A percentile compares a stretch with the other conserved stretches of the same genome.
Conservation (phyloP, 2,113 vertebrate genomes). For the Anarrhichthys ocellatus region DNA sequence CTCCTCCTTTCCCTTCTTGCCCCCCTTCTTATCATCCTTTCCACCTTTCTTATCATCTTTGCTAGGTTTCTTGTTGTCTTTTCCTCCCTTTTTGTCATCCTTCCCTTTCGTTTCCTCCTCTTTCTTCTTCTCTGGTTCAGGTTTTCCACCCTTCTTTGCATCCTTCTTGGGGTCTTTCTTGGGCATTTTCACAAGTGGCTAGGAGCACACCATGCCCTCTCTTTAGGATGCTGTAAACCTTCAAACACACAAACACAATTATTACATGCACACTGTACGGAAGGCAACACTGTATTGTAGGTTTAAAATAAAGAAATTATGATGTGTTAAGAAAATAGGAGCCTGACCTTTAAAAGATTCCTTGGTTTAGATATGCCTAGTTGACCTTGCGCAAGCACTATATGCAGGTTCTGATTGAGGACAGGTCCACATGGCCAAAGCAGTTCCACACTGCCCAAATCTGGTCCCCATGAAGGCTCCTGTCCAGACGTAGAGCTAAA, state of each 20-base stretch:
- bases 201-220: conserved; percentile 76
- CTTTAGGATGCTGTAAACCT: conserved; percentile 47
- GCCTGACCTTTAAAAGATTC: conserved; percentile 61
- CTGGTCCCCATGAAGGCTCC: conserved; percentile 75
- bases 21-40: conserved; percentile 80
- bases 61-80: conserved; percentile 74
- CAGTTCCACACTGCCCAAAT: conserved; percentile 49
- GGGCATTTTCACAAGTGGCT: conserved; percentile 78
- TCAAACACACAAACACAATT: conserved; percentile 75
- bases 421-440: conserved; percentile 66
- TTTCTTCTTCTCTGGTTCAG: conserved; percentile 76
- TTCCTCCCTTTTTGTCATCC: conserved; percentile 77
- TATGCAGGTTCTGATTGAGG: conserved; percentile 48
- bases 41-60: conserved; percentile 74
- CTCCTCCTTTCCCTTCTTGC: conserved; percentile 80
- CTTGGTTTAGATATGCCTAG: conserved; percentile 54
- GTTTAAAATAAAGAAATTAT: conserved; percentile 16
- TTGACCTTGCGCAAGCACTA: conserved; percentile 34
- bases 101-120: conserved; percentile 81
- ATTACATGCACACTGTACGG: conserved; percentile 3
- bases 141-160: conserved; percentile 76
- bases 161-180: conserved; percentile 83
- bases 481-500: conserved; percentile 69
- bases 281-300: not conserved
- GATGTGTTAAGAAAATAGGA: conserved; percentile 14